A percentile compares a stretch with the other conserved stretches of the same genome.
These are phyloP conservation scores for Drosophila sp. DNA, from an alignment of 1,140 invertebrate genomes.

Conservation along the genomic window DNA sequence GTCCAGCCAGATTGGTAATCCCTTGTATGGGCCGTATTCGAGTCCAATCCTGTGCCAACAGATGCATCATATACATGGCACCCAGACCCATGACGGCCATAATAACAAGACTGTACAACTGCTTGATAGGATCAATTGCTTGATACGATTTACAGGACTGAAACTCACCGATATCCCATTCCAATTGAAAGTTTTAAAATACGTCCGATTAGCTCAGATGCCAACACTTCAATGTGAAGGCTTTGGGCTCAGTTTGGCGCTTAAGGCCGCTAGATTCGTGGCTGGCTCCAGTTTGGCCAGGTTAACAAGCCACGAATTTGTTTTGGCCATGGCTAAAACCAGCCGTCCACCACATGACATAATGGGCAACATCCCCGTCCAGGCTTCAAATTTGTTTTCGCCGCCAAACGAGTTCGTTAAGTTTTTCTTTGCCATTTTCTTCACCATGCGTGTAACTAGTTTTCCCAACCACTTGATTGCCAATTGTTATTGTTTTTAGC, in stretches of 20 bases:
- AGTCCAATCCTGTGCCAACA: slow-evolving; percentile 85
- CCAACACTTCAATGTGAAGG: slow-evolving; percentile 55
- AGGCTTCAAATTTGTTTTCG: slow-evolving; percentile 35
- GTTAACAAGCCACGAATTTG: slow-evolving; percentile 35
- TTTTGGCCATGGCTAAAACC: slow-evolving; percentile 45
- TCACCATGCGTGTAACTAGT: slow-evolving; percentile 44
- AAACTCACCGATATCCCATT: slow-evolving; percentile 72
- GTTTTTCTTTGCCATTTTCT: slow-evolving; percentile 48
- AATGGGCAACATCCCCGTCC: slow-evolving; percentile 54
- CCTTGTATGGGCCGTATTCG: slow-evolving; percentile 80
- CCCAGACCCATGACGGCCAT: slow-evolving; percentile 84
- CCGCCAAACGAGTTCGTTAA: slow-evolving; percentile 42
- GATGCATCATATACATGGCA: slow-evolving; percentile 85
- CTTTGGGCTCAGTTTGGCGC: slow-evolving; percentile 28
- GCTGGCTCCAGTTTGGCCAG: slow-evolving; percentile 28
- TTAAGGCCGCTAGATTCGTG: slow-evolving; percentile 43
- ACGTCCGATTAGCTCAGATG: slow-evolving; percentile 59
- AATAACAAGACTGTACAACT: slow-evolving; percentile 62
- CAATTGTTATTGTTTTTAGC: slow-evolving; percentile 39
- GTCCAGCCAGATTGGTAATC: slow-evolving; percentile 54
- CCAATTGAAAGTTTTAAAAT: slow-evolving; percentile 5
- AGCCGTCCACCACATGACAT: slow-evolving; percentile 65
- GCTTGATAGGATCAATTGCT: background rate
- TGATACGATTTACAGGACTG: slow-evolving; percentile 12
- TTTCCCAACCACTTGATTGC: slow-evolving; percentile 42